phyloP scores from a whole-genome alignment of 2,113 vertebrate genomes.

The Etheostoma cragini region DNA sequence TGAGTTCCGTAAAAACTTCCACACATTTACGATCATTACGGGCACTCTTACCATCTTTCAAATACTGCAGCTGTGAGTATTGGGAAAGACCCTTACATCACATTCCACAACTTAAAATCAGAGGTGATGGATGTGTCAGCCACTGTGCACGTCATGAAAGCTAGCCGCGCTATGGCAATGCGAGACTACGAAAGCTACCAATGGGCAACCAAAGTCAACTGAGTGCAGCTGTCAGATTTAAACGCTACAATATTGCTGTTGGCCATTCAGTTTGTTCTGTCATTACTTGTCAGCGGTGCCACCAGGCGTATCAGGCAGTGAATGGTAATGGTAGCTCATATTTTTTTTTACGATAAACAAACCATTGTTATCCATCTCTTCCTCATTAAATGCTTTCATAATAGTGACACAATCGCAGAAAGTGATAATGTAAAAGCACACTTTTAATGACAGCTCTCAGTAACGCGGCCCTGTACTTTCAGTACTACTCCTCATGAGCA shows the following conservation, averaged over 20 bases:
- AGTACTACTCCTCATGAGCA: constrained; percentile 15
- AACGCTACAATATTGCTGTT: constrained; percentile 39
- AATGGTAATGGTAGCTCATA: constrained; percentile 49
- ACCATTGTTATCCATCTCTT: constrained; percentile 27
- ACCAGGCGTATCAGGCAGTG: constrained; percentile 9
- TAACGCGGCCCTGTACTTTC: constrained; percentile 26
- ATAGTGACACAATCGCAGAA: constrained; percentile 16
- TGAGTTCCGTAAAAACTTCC: neutral
- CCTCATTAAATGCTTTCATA: constrained; percentile 40
- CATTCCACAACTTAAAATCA: neutral
- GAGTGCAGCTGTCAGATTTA: constrained; percentile 39
- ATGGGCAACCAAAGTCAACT: constrained; percentile 24
- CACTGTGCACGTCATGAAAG: constrained; percentile 17
- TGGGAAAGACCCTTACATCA: neutral
- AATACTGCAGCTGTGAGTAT: neutral
- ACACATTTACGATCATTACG: neutral
- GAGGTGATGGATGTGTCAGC: constrained; percentile 5
- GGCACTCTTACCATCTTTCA: neutral
- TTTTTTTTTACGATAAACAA: constrained; percentile 51
- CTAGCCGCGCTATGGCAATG: neutral
- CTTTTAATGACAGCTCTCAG: constrained; percentile 23
- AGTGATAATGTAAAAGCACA: neutral
- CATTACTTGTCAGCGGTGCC: constrained; percentile 19
- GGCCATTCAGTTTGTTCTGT: constrained; percentile 33
- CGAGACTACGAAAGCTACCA: constrained; percentile 13